Base-by-base conservation (phyloP, 2,797 vertebrate species). In the Bradypus variegatus region DNA sequence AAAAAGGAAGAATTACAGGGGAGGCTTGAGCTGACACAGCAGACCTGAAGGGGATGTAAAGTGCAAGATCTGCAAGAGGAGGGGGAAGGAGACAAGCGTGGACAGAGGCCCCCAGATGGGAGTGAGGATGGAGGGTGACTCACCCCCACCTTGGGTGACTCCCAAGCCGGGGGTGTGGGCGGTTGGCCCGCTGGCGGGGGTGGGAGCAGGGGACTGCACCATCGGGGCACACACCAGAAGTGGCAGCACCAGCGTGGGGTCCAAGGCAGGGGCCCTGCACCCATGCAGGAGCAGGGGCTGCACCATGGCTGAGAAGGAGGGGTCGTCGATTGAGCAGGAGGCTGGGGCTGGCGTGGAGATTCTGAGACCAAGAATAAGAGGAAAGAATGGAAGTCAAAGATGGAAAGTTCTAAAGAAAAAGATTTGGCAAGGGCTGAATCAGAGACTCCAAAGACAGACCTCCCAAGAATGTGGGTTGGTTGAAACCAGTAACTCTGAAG, bases 351-450 rank as follows among this genome's bases (percentile, higher is more conserved):
- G n/a, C n/a, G n/a, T n/a, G n/a, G n/a, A 95, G 83, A 76, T 90
- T 92, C 78, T 81, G 67, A 92, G 41, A 70, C 60, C 67, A 90
- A 36, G 11, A 92, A 75, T 75, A 84, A 80, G 31, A 76, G 55
- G 72, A 93, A 92, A 45, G 18, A 72, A 12, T 45, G 41, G 41
- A 45, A 45, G 41, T 45, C 41, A 45, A 45, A 45, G 41, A 45
- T 45, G 41, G 41, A 45, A 45, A 45, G 41, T 45, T 45, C 41
- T 45, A 8, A 45, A 45, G 41, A 45, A 45, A 45, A 45, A 45
- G 41, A 45, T 45, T 45, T 45, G 41, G 41, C 41, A 45, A 45
- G 41, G 41, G 41, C 41, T 45, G 36, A 65, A 64, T 67, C 78
- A 25, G 10, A 83, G 60, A 90, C 6, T 48, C 25, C 72, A 87